Base-by-base conservation (phyloP, 2,797 vertebrate genomes). In the Pseudochirops cupreus region DNA sequence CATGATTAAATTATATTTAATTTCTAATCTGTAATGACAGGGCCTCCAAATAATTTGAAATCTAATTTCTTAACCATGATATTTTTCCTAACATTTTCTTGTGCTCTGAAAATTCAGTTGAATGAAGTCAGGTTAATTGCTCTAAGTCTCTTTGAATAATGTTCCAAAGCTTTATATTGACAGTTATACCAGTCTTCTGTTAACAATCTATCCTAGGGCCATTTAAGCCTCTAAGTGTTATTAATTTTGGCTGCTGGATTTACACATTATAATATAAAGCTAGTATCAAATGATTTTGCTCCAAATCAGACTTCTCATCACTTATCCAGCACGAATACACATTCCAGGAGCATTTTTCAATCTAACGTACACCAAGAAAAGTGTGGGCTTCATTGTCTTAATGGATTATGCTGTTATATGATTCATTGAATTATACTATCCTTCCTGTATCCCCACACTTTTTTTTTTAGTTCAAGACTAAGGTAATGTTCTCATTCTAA, bases 191-290 rank as follows among this genome's bases (percentile, higher is more conserved):
- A 56, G 74, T 98, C 97, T 98, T 97, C 92, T 59, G 92, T 96
- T 97, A 92, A 93, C 96, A 29, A 0, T 96, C 91, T 97, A 94
- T 96, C 97, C 96, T 55, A 92, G 95, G 96, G 96, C 96, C 96
- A 97, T 95, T 97, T 94, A 96, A 62, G n/a, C 4, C 91, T 96
- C 46, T 92, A 98, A 97, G 95, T 96, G 90, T 97, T 98, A 98
- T 97, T 98, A 97, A 97, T 98, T 97, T 55, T 94, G 95, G 55
- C 95, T 97, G 4, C 96, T 97, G 95, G 95, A 98, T 96, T 97
- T 98, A 97, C 97, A 95, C 33, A 94, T 97, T 96, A 98, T 93
- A 94, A 97, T 67, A 96, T 33, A 96, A 97, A 97, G 94, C 94
- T 96, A 82, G 26, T 16, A 97, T 96, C 62, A 97, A 97, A 92